A percentile compares a stretch with the other conserved stretches of the same genome.
Evolutionary conservation across 2,888 invertebrate species (phyloP).

Genomic region (Thumatha senex): DNA sequence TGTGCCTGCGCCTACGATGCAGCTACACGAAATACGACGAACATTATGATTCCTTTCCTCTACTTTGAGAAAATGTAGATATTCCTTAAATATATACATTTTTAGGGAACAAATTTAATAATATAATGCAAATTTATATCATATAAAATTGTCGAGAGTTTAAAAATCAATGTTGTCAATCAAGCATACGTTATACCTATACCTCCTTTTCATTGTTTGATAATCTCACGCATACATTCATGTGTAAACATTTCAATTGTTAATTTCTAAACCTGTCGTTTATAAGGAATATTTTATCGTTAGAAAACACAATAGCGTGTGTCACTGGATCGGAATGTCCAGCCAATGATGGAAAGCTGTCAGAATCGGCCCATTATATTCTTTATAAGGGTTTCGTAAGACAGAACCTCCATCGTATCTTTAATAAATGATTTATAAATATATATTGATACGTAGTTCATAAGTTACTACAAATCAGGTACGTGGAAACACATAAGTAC

Average conservation of each 20-base stretch:
- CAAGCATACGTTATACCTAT: conserved; percentile 10
- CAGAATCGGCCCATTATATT: conserved; percentile 47
- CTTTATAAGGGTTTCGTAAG: conserved; percentile 36
- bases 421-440: conserved; percentile 35
- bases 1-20: conserved; percentile 27
- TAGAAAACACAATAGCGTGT: conserved; percentile 60
- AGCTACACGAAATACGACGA: conserved; percentile 6
- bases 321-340: conserved; percentile 60
- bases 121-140: too few relatives aligned
- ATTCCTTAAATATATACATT: too few relatives aligned
- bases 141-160: not conserved
- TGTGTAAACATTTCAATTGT: conserved; percentile 51
- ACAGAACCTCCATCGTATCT: conserved; percentile 33
- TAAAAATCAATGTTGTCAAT: conserved; percentile 9
- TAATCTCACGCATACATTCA: conserved; percentile 36
- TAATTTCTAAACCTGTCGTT: conserved; percentile 50
- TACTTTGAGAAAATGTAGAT: not conserved
- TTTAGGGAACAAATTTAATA: too few relatives aligned
- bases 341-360: conserved; percentile 52
- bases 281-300: conserved; percentile 52
- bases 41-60: not conserved
- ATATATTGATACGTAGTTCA: not conserved
- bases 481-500: not conserved
- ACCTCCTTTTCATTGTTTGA: conserved; percentile 43
- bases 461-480: not conserved